phyloP scores from a whole-genome alignment of 2,113 vertebrate genomes.

The Charadrius vociferus region DNA sequence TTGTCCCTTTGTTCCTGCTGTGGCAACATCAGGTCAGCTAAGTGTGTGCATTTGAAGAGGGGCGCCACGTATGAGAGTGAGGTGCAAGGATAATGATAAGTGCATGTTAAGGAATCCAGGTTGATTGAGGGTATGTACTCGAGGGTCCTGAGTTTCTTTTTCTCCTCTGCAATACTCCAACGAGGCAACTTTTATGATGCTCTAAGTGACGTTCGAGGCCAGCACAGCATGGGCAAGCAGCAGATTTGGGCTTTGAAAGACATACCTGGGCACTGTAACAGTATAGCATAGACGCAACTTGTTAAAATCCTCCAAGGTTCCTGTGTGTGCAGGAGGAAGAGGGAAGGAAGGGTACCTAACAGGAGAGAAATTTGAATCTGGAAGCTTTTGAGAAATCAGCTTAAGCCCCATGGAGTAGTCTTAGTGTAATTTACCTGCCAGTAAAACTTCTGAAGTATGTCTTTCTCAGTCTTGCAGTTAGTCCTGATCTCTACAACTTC shows the following conservation, averaged over 20 bases:
- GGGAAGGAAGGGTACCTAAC: neutral
- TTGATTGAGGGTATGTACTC: neutral
- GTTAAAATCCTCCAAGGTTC: neutral
- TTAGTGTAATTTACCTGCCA: neutral
- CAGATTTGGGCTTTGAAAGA: neutral
- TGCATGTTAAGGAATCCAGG: neutral
- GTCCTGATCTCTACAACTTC: neutral
- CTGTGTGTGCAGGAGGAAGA: neutral
- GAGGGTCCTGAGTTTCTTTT: neutral
- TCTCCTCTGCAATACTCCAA: neutral
- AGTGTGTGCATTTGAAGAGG: neutral
- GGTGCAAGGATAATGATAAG: neutral
- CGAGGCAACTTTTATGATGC: neutral
- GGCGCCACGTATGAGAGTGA: fast-evolving
- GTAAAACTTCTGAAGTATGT: neutral
- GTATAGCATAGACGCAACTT: neutral
- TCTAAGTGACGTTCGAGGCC: neutral
- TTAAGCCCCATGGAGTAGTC: neutral
- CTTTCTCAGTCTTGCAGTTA: neutral
- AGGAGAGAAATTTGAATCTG: neutral
- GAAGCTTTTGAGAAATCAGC: neutral
- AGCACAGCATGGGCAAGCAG: neutral
- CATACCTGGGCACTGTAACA: neutral
- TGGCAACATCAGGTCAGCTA: neutral
- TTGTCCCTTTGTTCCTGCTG: neutral